Percentiles rank a stretch among this genome's conserved stretches.
Conservation (phyloP, 2,113 vertebrate genomes). For the Hippocampus barbouri region DNA sequence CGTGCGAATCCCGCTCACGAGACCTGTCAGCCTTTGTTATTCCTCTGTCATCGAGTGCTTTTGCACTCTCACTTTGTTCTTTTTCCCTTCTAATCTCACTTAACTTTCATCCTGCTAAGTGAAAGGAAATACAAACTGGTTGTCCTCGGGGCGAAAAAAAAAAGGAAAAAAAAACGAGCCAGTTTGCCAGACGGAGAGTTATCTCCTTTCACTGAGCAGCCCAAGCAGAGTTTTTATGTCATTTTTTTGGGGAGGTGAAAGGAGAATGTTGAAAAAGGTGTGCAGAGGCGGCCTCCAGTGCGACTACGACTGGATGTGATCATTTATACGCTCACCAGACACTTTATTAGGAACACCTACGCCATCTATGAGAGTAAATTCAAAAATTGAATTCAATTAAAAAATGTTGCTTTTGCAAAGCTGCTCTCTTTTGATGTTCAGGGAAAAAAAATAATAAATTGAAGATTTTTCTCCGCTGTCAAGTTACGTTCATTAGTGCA, state of each 20-base stretch:
- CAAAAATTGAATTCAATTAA: background rate
- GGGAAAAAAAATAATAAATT: no score
- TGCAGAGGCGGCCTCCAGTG: slow-evolving; percentile 43
- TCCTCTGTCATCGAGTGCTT: slow-evolving; percentile 17
- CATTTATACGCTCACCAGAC: background rate
- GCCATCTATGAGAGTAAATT: background rate
- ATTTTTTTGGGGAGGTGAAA: slow-evolving; percentile 58
- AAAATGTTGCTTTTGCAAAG: background rate
- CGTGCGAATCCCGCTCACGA: slow-evolving; percentile 12
- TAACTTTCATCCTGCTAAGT: slow-evolving; percentile 42
- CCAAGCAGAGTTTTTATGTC: slow-evolving; percentile 65
- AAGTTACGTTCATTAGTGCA: no score
- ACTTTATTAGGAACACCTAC: background rate
- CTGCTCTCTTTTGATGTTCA: background rate
- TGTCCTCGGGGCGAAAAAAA: slow-evolving; percentile 32
- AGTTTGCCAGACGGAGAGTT: slow-evolving; percentile 53
- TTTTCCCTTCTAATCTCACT: slow-evolving; percentile 16
- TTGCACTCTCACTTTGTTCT: background rate
- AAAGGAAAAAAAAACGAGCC: slow-evolving; percentile 31
- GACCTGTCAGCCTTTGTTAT: slow-evolving; percentile 15
- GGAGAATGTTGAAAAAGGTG: slow-evolving; percentile 56
- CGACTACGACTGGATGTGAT: slow-evolving; percentile 9
- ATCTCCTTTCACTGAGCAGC: slow-evolving; percentile 58
- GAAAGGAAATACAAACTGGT: slow-evolving; percentile 66
- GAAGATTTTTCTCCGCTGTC: no score